Base-by-base conservation (phyloP, 2,888 invertebrate genomes). In the Cataglyphis rosenhaueri region DNA sequence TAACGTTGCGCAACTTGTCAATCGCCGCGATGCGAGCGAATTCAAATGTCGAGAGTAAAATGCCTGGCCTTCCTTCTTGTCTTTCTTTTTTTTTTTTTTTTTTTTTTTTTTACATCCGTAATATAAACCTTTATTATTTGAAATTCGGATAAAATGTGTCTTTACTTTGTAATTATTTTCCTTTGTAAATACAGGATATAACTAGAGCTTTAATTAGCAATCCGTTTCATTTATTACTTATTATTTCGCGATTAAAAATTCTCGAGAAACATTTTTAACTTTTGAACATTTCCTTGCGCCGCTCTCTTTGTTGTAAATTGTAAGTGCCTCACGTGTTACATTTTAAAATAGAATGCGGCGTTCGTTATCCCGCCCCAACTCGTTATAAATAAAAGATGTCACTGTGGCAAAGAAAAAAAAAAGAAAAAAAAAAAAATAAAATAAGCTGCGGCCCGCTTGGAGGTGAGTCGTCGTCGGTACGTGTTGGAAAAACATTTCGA, bases 301-400 rank as follows among this genome's bases (percentile, higher is more conserved):
- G 3, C 32, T 62, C n/a, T 32, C 35, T 25, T 35, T 6, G 44
- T 48, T 21, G 21, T 38, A 76, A 76, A 76, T 55, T 38, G 52
- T 55, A 76, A 76, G 75, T 76, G 15, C 65, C 25, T n/a, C 55
- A n/a, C n/a, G 68, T 32, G 29, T 52, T 32, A 32, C 48, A 25
- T 25, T 76, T 65, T 76, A 76, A 65, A 65, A 52, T 55, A 21
- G 65, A 76, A 38, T 41, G 76, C 41, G 55, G 15, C 32, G 21
- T 78, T 78, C n/a, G 32, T 78, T 78, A 68, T 68, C 21, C 29
- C 57, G 32, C 10, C 55, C 48, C 48, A 52, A 35, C 8, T 48
- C 25, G 21, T 29, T 55, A 25, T 65, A 76, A 76, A 76, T 65
- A 55, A 76, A 15, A 66, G 29, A 66, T 32, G 57, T 38, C 12